Conservation (phyloP, 2,113 vertebrate genomes). For the Syrrhaptes paradoxus region DNA sequence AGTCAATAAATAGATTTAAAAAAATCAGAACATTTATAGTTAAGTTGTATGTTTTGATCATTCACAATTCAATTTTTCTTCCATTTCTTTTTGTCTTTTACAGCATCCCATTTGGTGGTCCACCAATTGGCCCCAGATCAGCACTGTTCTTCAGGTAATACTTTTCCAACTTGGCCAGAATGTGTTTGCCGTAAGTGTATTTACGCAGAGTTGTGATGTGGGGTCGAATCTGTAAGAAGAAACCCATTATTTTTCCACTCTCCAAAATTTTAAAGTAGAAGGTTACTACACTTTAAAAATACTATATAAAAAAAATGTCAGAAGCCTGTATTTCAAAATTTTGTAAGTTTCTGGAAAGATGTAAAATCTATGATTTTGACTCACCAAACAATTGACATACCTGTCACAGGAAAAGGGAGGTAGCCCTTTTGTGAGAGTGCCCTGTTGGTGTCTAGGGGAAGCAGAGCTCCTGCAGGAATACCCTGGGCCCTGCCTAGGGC, state of each 20-base stretch:
- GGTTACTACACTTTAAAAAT: background rate
- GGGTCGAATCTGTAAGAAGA: slow-evolving; percentile 88
- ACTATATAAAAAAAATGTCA: background rate
- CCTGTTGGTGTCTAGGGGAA: background rate
- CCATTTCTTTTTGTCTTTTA: slow-evolving; percentile 69
- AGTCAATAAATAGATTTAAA: slow-evolving; percentile 86
- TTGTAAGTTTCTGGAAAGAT: background rate
- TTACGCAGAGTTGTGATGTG: slow-evolving; percentile 97
- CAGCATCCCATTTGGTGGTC: slow-evolving; percentile 94
- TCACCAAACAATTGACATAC: background rate
- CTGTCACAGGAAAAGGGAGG: background rate
- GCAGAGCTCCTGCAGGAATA: background rate
- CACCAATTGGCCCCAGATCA: slow-evolving; percentile 94
- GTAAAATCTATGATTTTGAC: background rate
- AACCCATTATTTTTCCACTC: background rate
- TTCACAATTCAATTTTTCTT: slow-evolving; percentile 74
- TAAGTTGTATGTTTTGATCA: slow-evolving; percentile 88
- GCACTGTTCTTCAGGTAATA: slow-evolving; percentile 99
- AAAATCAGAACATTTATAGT: slow-evolving; percentile 82
- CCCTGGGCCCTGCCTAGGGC: rapidly evolving
- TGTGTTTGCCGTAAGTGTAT: slow-evolving; percentile 98
- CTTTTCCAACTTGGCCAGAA: slow-evolving; percentile 97
- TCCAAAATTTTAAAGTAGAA: background rate
- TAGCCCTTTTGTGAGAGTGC: background rate
- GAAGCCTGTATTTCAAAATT: background rate